Evolutionary conservation across 1,140 invertebrate species (phyloP).

Genomic region (Spodoptera frugiperda): DNA sequence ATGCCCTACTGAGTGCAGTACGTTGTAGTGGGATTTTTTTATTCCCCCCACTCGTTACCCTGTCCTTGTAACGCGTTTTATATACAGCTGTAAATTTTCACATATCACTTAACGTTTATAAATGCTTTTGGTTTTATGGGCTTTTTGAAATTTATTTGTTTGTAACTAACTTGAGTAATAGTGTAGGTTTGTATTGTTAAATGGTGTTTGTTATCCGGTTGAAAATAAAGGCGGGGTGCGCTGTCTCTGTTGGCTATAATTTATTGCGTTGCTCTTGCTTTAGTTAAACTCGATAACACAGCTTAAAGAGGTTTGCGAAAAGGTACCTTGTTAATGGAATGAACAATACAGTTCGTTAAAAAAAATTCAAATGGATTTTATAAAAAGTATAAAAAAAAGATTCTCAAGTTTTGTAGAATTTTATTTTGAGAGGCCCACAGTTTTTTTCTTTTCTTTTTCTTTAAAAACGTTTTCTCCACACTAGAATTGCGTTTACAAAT

Average conservation of each 20-base stretch:
- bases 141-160: constrained; percentile 54
- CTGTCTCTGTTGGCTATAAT: constrained; percentile 18
- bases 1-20: constrained; percentile 55
- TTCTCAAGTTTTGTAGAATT: too few relatives aligned
- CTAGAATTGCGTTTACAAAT: too few relatives aligned
- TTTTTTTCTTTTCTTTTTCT: too few relatives aligned
- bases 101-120: constrained; percentile 61
- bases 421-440: too few relatives aligned
- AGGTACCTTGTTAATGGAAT: constrained; percentile 3
- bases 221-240: constrained; percentile 15
- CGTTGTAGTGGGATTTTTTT: constrained; percentile 34
- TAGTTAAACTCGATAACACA: too few relatives aligned
- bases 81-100: constrained; percentile 62
- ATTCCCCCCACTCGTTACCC: constrained; percentile 37
- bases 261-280: not conserved
- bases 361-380: too few relatives aligned
- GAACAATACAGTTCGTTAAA: not conserved
- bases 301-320: too few relatives aligned
- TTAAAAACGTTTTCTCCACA: too few relatives aligned
- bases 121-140: constrained; percentile 45
- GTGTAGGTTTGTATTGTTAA: constrained; percentile 7
- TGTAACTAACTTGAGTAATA: constrained; percentile 34
- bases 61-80: constrained; percentile 52
- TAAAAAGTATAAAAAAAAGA: too few relatives aligned
- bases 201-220: constrained; percentile 22